Evolutionary conservation across 2,888 invertebrate species (phyloP).

Genomic region (Tipula confusa): DNA sequence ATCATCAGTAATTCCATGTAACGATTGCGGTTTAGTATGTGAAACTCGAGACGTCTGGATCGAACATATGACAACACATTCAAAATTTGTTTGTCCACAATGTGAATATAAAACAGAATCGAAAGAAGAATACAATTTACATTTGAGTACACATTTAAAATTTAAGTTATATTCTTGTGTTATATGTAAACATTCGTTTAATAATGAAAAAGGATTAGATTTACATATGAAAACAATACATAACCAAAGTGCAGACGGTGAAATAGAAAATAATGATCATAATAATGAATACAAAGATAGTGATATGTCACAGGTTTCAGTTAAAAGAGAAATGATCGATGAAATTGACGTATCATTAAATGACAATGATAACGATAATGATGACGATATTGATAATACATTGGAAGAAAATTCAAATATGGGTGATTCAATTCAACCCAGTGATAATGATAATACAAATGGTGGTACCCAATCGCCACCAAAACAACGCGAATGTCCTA

Average conservation of each 20-base stretch:
- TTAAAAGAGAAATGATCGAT: background rate
- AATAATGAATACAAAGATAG: conserved; percentile 34
- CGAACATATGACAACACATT: conserved; percentile 29
- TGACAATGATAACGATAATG: conserved; percentile 34
- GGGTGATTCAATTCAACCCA: conserved; percentile 33
- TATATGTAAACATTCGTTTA: conserved; percentile 34
- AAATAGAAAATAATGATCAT: conserved; percentile 34
- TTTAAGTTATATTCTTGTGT: conserved; percentile 33
- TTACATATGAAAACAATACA: conserved; percentile 34
- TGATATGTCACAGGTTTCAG: background rate
- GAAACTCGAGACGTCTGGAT: conserved; percentile 36
- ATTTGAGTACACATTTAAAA: conserved; percentile 36
- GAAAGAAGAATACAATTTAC: conserved; percentile 36
- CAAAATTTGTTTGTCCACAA: conserved; percentile 35
- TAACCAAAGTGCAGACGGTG: conserved; percentile 27
- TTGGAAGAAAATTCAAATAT: conserved; percentile 33
- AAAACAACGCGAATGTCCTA: conserved; percentile 41
- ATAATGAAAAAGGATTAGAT: conserved; percentile 32
- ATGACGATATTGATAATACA: conserved; percentile 40
- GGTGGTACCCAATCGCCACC: background rate
- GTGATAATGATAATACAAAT: conserved; percentile 17
- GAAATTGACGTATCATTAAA: background rate
- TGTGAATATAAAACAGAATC: conserved; percentile 36
- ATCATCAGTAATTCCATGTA: conserved; percentile 31
- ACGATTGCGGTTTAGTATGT: conserved; percentile 34